Percentiles rank a stretch among this genome's conserved stretches.
These are phyloP conservation scores for Peromyscus melanophrys DNA, from an alignment of 2,797 vertebrate genomes.

Conservation along the genomic window DNA sequence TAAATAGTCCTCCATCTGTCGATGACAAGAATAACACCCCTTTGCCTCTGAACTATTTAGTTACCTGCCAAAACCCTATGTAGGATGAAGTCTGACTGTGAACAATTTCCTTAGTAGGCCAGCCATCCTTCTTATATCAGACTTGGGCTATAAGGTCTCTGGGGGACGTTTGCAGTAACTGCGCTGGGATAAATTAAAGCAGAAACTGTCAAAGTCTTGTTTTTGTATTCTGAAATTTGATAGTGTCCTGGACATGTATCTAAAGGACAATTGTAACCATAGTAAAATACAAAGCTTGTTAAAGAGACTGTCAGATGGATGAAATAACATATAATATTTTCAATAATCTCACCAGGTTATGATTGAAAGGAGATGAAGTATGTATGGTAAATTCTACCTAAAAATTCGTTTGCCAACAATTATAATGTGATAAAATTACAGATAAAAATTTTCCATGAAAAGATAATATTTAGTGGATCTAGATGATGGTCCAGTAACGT, in stretches of 20 bases:
- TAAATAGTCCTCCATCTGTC: background rate
- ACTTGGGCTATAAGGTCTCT: background rate
- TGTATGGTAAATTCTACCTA: background rate
- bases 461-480: background rate
- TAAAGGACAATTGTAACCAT: background rate
- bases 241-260: background rate
- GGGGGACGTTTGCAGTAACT: background rate
- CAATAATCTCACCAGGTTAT: background rate
- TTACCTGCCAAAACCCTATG: background rate
- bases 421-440: background rate
- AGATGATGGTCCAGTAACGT: background rate
- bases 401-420: background rate
- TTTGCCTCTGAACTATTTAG: background rate
- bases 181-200: background rate
- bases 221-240: background rate
- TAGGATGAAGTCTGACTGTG: rapidly evolving
- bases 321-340: background rate
- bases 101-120: background rate
- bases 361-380: background rate
- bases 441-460: background rate
- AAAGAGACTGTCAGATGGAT: background rate
- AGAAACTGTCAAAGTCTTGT: background rate
- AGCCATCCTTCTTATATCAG: background rate
- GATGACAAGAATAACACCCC: background rate
- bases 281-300: background rate